Conservation (phyloP, 1,140 invertebrate genomes). For the Polyergus mexicanus region DNA sequence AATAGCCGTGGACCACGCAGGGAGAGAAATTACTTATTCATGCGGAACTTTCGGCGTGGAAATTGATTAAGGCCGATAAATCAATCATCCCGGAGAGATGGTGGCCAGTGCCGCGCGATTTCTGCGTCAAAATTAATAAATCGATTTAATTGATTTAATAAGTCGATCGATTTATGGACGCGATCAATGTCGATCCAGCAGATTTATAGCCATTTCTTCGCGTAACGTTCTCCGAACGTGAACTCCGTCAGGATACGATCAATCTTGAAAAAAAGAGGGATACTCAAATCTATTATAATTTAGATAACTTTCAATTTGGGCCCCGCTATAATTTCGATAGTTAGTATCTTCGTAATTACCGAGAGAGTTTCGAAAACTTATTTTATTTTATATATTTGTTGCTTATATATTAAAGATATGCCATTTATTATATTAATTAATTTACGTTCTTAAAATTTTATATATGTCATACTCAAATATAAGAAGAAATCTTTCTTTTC, state of each 20-base stretch:
- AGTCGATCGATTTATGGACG: constrained; percentile 73
- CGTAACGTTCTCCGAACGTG: constrained; percentile 52
- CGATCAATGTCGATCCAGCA: constrained; percentile 67
- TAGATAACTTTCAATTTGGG: constrained; percentile 12
- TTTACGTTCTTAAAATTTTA: constrained; percentile 3
- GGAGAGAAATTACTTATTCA: constrained; percentile 71
- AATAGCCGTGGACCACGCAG: constrained; percentile 66
- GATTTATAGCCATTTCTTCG: constrained; percentile 42
- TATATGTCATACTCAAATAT: background rate
- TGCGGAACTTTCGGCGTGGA: constrained; percentile 71
- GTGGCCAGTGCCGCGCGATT: constrained; percentile 49
- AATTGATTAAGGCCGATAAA: constrained; percentile 73
- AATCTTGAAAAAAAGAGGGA: constrained; percentile 20
- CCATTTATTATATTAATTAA: constrained; percentile 22
- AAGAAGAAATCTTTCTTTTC: background rate
- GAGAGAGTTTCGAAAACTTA: background rate
- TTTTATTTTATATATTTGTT: constrained; percentile 21
- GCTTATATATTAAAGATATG: background rate
- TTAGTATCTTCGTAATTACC: constrained; percentile 40
- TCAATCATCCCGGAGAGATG: constrained; percentile 60
- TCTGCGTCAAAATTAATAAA: constrained; percentile 74
- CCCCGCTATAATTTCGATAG: constrained; percentile 38
- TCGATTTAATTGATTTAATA: constrained; percentile 76
- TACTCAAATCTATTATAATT: constrained; percentile 4
- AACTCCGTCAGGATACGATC: constrained; percentile 26